phyloP scores from a whole-genome alignment of 2,797 vertebrate genomes.

The Mus minutoides region DNA sequence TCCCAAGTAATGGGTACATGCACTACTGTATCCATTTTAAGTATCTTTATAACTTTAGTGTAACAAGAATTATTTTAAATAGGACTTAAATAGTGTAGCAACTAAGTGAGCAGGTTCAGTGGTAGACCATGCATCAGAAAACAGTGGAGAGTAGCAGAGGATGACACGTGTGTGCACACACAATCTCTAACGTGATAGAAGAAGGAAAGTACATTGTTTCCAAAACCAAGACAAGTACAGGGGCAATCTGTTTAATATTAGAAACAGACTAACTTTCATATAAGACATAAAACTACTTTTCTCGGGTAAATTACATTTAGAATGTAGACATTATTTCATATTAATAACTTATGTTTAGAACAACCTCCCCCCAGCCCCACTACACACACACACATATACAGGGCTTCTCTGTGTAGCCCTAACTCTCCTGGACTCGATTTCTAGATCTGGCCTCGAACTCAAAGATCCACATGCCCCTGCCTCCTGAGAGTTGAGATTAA shows the following conservation, averaged over 20 bases:
- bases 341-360: slow-evolving; percentile 56
- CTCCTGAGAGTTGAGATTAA: neutral
- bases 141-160: neutral
- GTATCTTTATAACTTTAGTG: neutral
- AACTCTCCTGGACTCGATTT: neutral
- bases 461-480: no score
- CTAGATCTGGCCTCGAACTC: neutral
- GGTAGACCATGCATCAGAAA: neutral
- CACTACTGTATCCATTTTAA: neutral
- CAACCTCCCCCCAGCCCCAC: neutral
- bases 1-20: neutral
- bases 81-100: neutral
- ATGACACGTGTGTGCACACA: neutral
- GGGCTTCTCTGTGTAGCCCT: neutral
- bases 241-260: neutral
- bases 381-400: no score
- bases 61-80: neutral
- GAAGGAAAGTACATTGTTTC: neutral
- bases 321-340: neutral
- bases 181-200: neutral
- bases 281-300: slow-evolving; percentile 2
- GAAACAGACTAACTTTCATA: slow-evolving; percentile 39
- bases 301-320: slow-evolving; percentile 33
- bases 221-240: slow-evolving; percentile 7
- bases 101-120: neutral